phyloP scores from a whole-genome alignment of 1,140 invertebrate genomes.

The Ceratosolen fusciceps region DNA sequence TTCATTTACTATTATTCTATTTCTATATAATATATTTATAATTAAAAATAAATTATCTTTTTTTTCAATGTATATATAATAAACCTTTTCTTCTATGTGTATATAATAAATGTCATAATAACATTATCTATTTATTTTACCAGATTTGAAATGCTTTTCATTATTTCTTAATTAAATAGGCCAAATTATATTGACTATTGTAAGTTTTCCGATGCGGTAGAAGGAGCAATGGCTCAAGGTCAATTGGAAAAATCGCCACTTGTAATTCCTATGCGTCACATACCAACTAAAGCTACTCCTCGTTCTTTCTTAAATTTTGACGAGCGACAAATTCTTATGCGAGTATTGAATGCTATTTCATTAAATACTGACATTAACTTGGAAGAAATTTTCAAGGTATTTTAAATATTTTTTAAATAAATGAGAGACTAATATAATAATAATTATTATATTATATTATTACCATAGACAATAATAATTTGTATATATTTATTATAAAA shows the following conservation, averaged over 20 bases:
- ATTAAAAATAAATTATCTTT: too few species aligned
- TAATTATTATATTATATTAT: too few species aligned
- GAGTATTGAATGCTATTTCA: conserved; percentile 76
- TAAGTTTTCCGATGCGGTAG: conserved; percentile 76
- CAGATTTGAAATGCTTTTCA: too few species aligned
- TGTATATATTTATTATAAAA: too few species aligned
- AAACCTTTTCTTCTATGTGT: too few species aligned
- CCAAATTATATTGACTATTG: conserved; percentile 75
- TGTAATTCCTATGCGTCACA: conserved; percentile 75
- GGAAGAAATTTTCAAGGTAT: conserved; percentile 74
- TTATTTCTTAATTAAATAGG: conserved; percentile 62
- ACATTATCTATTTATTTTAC: neutral
- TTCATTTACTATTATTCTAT: neutral
- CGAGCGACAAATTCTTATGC: conserved; percentile 74
- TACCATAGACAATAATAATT: too few species aligned
- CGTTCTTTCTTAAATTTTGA: conserved; percentile 80
- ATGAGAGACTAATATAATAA: too few species aligned
- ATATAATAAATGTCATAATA: too few species aligned
- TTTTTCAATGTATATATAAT: too few species aligned
- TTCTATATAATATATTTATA: neutral
- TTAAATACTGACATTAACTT: conserved; percentile 73
- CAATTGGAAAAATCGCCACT: conserved; percentile 77
- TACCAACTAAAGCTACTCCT: conserved; percentile 74
- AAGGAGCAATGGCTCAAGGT: conserved; percentile 76
- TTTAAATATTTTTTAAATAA: too few species aligned